phyloP scores from a whole-genome alignment of 2,888 invertebrate genomes.

The Zaprionus bogoriensis region DNA sequence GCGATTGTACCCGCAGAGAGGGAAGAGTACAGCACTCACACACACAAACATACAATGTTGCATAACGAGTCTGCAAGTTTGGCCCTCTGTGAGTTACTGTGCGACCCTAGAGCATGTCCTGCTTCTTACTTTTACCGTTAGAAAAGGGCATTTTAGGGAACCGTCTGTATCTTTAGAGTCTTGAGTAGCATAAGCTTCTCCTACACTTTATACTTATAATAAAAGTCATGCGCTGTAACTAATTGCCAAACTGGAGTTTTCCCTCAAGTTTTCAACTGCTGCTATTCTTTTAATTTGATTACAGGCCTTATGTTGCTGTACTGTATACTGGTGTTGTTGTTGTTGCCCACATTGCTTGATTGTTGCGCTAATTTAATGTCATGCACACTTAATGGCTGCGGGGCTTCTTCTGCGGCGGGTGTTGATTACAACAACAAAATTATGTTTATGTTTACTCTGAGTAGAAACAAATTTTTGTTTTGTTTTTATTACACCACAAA shows the following conservation, averaged over 20 bases:
- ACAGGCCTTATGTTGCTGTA: conserved; percentile 50
- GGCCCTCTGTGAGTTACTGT: conserved; percentile 48
- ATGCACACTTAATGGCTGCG: conserved; percentile 58
- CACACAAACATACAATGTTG: conserved; percentile 27
- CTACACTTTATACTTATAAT: conserved; percentile 14
- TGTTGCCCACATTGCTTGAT: conserved; percentile 37
- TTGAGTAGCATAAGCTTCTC: too few relatives aligned
- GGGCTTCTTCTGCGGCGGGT: conserved; percentile 42
- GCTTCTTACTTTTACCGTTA: conserved; percentile 48
- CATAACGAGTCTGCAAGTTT: conserved; percentile 44
- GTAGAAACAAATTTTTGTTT: conserved; percentile 4
- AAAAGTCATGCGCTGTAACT: conserved; percentile 66
- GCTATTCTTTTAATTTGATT: conserved; percentile 67
- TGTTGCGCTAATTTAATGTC: conserved; percentile 71
- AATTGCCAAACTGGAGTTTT: conserved; percentile 52
- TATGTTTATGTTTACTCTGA: conserved; percentile 15
- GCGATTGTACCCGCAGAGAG: not conserved
- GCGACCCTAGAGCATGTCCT: conserved; percentile 51
- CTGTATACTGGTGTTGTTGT: conserved; percentile 8
- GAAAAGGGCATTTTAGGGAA: not conserved
- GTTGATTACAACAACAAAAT: conserved; percentile 68
- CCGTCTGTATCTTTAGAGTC: too few relatives aligned
- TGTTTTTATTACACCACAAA: conserved; percentile 55
- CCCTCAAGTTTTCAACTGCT: conserved; percentile 27
- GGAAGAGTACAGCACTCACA: not conserved